Evolutionary conservation across 1,140 invertebrate genomes (phyloP), one percentile per base, ranked within the genome.

Genomic region (Aphis craccivora): DNA sequence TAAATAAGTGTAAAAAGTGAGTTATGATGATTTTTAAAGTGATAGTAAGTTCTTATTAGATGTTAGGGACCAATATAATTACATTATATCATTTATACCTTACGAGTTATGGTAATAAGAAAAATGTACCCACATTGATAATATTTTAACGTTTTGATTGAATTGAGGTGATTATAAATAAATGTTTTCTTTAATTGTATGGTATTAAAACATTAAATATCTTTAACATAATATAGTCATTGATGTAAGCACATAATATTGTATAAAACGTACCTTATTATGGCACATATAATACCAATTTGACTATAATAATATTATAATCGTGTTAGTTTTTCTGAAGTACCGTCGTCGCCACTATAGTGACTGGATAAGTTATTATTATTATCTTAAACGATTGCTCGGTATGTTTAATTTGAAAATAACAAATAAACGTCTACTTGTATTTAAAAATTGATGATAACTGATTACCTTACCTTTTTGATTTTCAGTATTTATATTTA

Each of bases 1-100:
- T 43, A 40, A 90, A 90, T 55, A 67, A 90, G 89, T 90, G 89
- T 90, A 55, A 67, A 67, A 67, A 67, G 53, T 43, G 14, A 90
- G 40, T 90, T 67, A 30, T 18, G 14, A 90, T 40, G n/a, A 67
- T n/a, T 11, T n/a, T 43, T 1, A 22, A 53, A 89, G 87, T 53
- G 48, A 89, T 53, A 53, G 51, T 55, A 37, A 25, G 9, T 89
- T 89, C 37, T 89, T 35, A 18, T 89, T 51, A 51, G 18, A 51
- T 51, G 18, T 51, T 51, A 40, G 35, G 88, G 20, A 25, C 37
- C 6, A 20, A n/a, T 30, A 23, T 87, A 48, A 48, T 87, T 87
- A n/a, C 30, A 67, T n/a, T 67, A n/a, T n/a, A 40, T 40, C 37
- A 40, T 40, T 40, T 40, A 40, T 40, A 9, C 51, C 2, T 88